Percentiles rank a stretch among this genome's conserved stretches.
These are phyloP conservation scores for Patella depressa DNA, from an alignment of 2,888 invertebrate species.

Conservation along the genomic window DNA sequence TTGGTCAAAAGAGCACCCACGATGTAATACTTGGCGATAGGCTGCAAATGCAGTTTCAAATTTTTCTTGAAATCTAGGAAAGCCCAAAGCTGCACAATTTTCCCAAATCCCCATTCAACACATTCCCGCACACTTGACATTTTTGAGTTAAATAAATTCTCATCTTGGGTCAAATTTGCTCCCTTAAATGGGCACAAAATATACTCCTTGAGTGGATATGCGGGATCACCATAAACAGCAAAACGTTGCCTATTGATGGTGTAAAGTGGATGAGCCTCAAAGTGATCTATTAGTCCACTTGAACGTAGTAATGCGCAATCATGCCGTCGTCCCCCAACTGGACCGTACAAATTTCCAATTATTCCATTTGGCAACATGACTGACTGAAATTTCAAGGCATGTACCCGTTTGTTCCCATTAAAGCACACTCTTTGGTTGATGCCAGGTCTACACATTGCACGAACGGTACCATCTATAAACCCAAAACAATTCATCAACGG, in stretches of 20 bases:
- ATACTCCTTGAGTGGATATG: slow-evolving; percentile 28
- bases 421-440: no score
- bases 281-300: slow-evolving; percentile 29
- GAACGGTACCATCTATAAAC: no score
- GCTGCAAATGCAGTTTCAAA: slow-evolving; percentile 36
- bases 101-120: no score
- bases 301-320: slow-evolving; percentile 21
- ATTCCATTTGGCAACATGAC: slow-evolving; percentile 34
- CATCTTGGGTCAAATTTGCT: no score
- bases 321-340: no score
- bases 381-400: slow-evolving; percentile 32
- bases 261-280: slow-evolving; percentile 20
- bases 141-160: no score
- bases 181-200: no score
- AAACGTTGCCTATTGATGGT: neutral
- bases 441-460: no score
- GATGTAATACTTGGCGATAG: slow-evolving; percentile 36
- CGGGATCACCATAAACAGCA: slow-evolving; percentile 26
- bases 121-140: no score
- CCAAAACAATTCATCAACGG: no score
- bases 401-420: slow-evolving; percentile 31
- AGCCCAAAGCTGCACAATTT: slow-evolving; percentile 16
- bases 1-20: slow-evolving; percentile 33
- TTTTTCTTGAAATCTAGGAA: slow-evolving; percentile 28
- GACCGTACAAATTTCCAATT: slow-evolving; percentile 23